Evolutionary conservation across 2,888 invertebrate species (phyloP), one percentile per base, ranked within the genome.

Genomic region (Trachelus tabidus): DNA sequence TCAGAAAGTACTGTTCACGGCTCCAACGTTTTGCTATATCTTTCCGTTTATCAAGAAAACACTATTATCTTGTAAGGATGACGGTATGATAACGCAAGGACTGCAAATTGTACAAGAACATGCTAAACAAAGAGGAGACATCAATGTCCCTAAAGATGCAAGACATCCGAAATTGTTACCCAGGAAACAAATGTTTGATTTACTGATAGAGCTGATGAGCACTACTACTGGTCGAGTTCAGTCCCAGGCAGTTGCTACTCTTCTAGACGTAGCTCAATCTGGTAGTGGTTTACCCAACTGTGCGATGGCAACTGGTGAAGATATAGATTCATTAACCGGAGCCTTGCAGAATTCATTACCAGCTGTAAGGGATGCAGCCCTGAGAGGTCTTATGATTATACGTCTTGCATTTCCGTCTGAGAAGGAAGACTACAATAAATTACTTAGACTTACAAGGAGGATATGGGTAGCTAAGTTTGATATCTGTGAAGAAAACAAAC

Each of bases 401-500:
- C 92, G 92, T 0, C 91, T 92, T 12, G 94, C 94, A 0, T 93
- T 98, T 81, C 95, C 95, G 11, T 92, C 92, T 3, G 92, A 94
- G 79, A 93, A 94, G 33, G 93, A 93, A 73, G 93, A 94, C 87
- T 92, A 92, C 82, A 94, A 93, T 73, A 93, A 94, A 86, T 94
- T 93, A 11, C 92, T 95, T 76, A 91, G 93, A 71, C 92, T 97
- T 73, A 94, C 94, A 68, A 95, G 95, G 84, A 93, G 97, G 76
- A 93, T 98, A 73, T 97, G 97, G 95, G 94, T 98, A 76, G 96
- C 97, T 0, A 95, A 94, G 81, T 97, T 95, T 90, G 98, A 98
- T 92, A 92, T 94, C 0, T 94, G 94, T 11, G 95, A 95, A 69
- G 96, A 96, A 79, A 97, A 97, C 87, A 93, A 95, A 83, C 91